Percentiles rank a stretch among this genome's conserved stretches.
Evolutionary conservation across 2,113 vertebrate genomes (phyloP).

Genomic region (Esox niger): DNA sequence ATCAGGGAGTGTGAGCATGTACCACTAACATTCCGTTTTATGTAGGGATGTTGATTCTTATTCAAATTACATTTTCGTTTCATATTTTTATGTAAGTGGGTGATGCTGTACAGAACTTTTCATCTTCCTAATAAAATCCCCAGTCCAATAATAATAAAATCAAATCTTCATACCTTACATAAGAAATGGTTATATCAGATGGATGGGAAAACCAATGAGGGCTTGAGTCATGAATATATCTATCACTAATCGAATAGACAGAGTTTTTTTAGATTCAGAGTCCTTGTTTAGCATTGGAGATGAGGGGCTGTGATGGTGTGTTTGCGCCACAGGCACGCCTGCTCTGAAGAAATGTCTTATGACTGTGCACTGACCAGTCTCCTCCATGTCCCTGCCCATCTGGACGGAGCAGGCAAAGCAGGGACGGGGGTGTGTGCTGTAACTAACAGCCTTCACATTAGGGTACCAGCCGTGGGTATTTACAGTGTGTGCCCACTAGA

Average conservation of each 20-base stretch:
- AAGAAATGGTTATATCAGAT: conserved; percentile 30
- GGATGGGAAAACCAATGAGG: conserved; percentile 13
- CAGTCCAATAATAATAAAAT: conserved; percentile 48
- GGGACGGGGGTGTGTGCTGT: conserved; percentile 41
- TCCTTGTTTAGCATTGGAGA: conserved; percentile 43
- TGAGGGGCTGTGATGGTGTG: conserved; percentile 36
- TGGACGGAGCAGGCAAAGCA: conserved; percentile 17
- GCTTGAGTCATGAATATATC: conserved; percentile 35
- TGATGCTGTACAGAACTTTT: conserved; percentile 12
- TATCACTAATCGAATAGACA: conserved; percentile 19
- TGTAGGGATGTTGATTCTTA: conserved; percentile 51
- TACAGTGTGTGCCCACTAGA: conserved; percentile 4
- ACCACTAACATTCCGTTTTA: too few species aligned
- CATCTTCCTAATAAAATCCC: conserved; percentile 36
- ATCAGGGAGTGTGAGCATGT: too few species aligned
- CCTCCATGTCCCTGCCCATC: conserved; percentile 16
- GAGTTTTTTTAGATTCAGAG: conserved; percentile 2
- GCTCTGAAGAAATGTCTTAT: conserved; percentile 38
- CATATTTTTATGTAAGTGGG: conserved; percentile 64
- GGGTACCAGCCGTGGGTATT: conserved; percentile 1
- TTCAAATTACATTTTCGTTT: conserved; percentile 44
- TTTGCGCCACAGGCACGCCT: conserved; percentile 31
- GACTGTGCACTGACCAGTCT: conserved; percentile 34
- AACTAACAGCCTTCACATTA: conserved; percentile 48
- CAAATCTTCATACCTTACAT: conserved; percentile 56